Evolutionary conservation across 2,113 vertebrate genomes (phyloP).

Genomic region (Orcinus orca): DNA sequence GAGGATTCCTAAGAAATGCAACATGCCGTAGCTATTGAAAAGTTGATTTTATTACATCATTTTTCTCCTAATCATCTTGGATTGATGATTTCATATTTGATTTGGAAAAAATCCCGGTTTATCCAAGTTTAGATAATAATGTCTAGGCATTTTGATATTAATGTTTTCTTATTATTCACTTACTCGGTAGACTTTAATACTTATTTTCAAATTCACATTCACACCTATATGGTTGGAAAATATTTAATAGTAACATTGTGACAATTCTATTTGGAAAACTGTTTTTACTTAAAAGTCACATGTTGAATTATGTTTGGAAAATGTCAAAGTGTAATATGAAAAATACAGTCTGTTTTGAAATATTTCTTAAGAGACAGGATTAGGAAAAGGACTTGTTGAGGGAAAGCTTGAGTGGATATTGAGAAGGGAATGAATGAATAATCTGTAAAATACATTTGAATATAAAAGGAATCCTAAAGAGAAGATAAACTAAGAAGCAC

Average conservation of each 20-base stretch:
- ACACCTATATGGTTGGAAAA: background rate
- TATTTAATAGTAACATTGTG: constrained; percentile 6
- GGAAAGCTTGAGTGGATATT: background rate
- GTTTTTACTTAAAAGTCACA: constrained; percentile 21
- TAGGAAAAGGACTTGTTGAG: background rate
- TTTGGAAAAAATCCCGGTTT: constrained; percentile 15
- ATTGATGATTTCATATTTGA: constrained; percentile 67
- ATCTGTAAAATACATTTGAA: background rate
- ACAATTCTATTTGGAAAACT: constrained; percentile 17
- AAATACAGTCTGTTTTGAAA: background rate
- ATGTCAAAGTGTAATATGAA: background rate
- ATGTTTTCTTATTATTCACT: constrained; percentile 46
- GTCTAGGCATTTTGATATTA: constrained; percentile 40
- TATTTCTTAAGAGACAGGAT: background rate
- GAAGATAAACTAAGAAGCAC: background rate
- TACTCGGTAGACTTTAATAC: background rate
- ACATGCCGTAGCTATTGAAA: constrained; percentile 48
- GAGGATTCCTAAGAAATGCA: constrained; percentile 25
- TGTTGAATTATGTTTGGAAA: constrained; percentile 13
- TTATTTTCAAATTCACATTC: constrained; percentile 36
- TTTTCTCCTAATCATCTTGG: constrained; percentile 57
- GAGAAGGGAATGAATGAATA: background rate
- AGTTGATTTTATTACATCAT: constrained; percentile 62
- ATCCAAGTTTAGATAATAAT: constrained; percentile 56
- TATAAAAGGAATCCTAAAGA: background rate